phyloP scores from a whole-genome alignment of 2,888 invertebrate species.

The Xestia c-nigrum region DNA sequence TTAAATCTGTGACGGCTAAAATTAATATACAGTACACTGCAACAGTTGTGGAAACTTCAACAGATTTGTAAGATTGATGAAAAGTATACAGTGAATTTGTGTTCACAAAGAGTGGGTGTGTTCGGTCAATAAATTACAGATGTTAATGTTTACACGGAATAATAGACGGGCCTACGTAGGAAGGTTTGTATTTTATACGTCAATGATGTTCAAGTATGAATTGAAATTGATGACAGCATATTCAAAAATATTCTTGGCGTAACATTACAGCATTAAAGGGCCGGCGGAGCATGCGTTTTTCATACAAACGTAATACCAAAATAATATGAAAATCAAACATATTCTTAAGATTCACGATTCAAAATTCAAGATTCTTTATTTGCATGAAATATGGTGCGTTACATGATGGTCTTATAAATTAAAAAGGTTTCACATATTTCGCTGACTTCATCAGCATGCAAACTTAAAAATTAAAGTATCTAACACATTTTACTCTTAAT shows the following conservation, averaged over 20 bases:
- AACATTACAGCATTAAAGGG: background rate
- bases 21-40: conserved; percentile 1
- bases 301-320: no score
- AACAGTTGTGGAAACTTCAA: background rate
- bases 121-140: conserved; percentile 33
- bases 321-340: no score
- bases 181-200: background rate
- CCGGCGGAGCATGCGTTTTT: no score
- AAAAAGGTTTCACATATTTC: no score
- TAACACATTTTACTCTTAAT: no score
- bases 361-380: no score
- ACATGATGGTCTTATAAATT: no score
- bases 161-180: background rate
- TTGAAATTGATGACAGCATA: background rate
- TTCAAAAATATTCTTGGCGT: background rate
- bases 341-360: no score
- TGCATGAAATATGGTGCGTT: no score
- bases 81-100: conserved; percentile 16
- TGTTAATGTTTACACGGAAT: conserved; percentile 26
- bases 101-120: conserved; percentile 35
- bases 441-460: no score
- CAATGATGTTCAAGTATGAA: background rate
- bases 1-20: background rate
- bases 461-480: no score
- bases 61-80: conserved; percentile 4